These are phyloP conservation scores for Psittacula echo DNA, from an alignment of 2,797 vertebrate genomes.

Conservation along the genomic window DNA sequence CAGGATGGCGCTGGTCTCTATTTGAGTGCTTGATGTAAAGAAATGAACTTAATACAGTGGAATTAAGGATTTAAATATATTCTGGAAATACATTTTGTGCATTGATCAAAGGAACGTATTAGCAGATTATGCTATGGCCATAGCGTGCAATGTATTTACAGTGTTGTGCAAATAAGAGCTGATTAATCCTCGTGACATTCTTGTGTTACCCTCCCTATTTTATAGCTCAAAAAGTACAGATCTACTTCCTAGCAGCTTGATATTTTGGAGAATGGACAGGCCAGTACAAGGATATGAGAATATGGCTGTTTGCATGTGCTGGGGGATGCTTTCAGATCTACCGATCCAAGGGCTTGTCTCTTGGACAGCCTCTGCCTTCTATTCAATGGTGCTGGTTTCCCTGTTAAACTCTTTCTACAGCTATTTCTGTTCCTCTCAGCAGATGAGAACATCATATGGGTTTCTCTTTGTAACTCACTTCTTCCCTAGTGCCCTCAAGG, in stretches of 20 bases:
- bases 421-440: background rate
- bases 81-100: background rate
- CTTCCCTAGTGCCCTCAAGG: background rate
- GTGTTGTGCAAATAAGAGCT: background rate
- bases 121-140: background rate
- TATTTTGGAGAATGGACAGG: background rate
- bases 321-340: background rate
- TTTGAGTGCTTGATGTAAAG: background rate
- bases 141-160: rapidly evolving
- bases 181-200: background rate
- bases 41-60: background rate
- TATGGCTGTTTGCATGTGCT: background rate
- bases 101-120: background rate
- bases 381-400: background rate
- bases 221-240: background rate
- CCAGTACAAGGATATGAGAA: background rate
- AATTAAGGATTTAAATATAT: background rate
- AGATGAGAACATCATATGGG: background rate
- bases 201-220: background rate
- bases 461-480: background rate
- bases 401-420: background rate
- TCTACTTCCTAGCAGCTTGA: background rate
- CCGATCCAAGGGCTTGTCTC: background rate
- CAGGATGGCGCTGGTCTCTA: background rate
- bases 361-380: background rate